Evolutionary conservation across 1,140 invertebrate species (phyloP).

Genomic region (Papilio polytes): DNA sequence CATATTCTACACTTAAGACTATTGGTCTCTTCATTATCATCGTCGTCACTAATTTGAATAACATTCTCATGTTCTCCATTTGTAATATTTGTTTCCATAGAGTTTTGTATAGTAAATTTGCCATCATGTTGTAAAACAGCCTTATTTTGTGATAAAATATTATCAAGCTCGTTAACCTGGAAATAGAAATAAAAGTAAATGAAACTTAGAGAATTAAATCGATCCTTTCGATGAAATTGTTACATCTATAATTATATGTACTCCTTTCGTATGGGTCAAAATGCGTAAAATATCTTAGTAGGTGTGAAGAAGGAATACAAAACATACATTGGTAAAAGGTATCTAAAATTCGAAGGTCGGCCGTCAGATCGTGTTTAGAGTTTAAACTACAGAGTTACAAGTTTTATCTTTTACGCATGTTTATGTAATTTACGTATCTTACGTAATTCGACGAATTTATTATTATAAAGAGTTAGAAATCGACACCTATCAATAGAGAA

Average conservation of each 20-base stretch:
- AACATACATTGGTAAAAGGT: not conserved
- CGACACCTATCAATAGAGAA: too few species aligned
- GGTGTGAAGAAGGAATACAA: not conserved
- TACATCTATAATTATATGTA: too few species aligned
- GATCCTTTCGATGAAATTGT: too few species aligned
- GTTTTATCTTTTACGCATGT: not conserved
- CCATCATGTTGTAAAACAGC: slow-evolving; percentile 86
- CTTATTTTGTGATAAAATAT: slow-evolving; percentile 80
- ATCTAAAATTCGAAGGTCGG: not conserved
- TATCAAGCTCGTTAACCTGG: slow-evolving; percentile 84
- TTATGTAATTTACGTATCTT: not conserved
- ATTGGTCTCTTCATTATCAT: slow-evolving; percentile 60
- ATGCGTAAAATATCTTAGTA: not conserved
- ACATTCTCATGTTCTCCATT: slow-evolving; percentile 59
- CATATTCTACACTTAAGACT: slow-evolving; percentile 73
- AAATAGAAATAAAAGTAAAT: slow-evolving; percentile 48
- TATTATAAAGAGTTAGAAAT: too few species aligned
- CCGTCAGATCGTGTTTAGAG: not conserved
- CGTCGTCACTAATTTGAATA: slow-evolving; percentile 81
- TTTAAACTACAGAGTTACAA: not conserved
- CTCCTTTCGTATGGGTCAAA: too few species aligned
- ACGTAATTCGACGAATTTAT: not conserved
- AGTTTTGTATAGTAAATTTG: slow-evolving; percentile 78
- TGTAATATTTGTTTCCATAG: slow-evolving; percentile 43
- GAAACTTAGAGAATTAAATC: slow-evolving; percentile 37